Evolutionary conservation across 2,797 vertebrate species (phyloP).

Genomic region (Meda fulgida): DNA sequence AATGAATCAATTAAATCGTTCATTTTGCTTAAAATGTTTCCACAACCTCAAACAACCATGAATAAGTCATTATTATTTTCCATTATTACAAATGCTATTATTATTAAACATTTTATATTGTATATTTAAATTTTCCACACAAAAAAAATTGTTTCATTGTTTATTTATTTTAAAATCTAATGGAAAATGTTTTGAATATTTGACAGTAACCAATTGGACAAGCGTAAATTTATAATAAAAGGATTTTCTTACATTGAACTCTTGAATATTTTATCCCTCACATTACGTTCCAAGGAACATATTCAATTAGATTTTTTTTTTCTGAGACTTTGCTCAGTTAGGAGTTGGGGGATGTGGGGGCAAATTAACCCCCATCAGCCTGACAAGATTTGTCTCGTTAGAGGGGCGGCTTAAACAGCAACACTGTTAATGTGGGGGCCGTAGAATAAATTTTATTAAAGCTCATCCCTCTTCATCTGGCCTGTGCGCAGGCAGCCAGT

Average conservation of each 20-base stretch:
- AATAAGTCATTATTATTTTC: not conserved
- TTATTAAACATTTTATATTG: not conserved
- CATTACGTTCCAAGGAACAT: conserved; percentile 21
- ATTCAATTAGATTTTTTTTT: conserved; percentile 13
- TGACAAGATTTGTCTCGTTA: conserved; percentile 77
- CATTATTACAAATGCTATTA: not conserved
- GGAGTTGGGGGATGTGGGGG: conserved; percentile 45
- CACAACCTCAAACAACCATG: not conserved
- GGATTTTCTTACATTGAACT: not conserved
- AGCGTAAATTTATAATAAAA: not conserved
- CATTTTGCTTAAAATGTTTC: not conserved
- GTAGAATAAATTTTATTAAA: conserved; percentile 72
- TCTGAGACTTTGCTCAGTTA: not conserved
- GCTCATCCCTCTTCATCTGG: conserved; percentile 70
- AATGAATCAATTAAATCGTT: not conserved
- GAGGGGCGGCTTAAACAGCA: conserved; percentile 52
- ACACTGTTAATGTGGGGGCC: conserved; percentile 68
- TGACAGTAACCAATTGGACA: not conserved
- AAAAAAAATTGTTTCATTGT: not conserved
- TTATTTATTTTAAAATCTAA: not conserved
- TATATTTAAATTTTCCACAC: not conserved
- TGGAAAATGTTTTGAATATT: not conserved
- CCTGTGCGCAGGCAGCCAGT: conserved; percentile 57
- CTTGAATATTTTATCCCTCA: not conserved
- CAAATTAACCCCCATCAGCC: conserved; percentile 72